Evolutionary conservation across 2,888 invertebrate species (phyloP), one percentile per base, ranked within the genome.

Genomic region (Pilophorus perplexus): DNA sequence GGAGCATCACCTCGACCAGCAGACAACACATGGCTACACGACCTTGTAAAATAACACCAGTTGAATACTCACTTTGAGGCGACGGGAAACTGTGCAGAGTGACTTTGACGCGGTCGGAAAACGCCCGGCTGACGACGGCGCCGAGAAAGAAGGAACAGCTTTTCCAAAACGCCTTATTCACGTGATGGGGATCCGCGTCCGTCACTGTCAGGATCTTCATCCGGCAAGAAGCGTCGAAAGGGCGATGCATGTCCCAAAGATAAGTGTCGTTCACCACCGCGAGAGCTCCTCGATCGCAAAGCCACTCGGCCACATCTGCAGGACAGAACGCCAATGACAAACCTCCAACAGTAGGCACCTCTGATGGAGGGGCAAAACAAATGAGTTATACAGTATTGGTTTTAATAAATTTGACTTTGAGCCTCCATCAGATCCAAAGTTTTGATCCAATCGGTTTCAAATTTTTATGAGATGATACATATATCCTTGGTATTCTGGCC

Each of bases 241-340:
- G 96, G 71, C 86, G 83, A 75, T 95, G 91, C 89, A 98, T 90
- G 75, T 97, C 96, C 96, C 96, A 97, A 8, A 88, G 80, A 0
- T 82, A 78, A 60, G 85, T 80, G 1, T 87, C 88, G 75, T 96
- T 86, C 0, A 97, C 80, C 25, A 90, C 75, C 0, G 95, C 96
- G 22, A 97, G 75, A 0, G 87, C 93, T 54, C 90, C 86, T 66
- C 83, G 80, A 1, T 87, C 83, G 65, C 81, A 79, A 40, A 89
- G 81, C 74, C 84, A 83, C 75, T 92, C 88, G 46, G 84, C 82
- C 60, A 94, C 79, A 80, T 94, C 90, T 90, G 55, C 18, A n/a
- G n/a, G n/a, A n/a, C n/a, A 64, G 37, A 22, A n/a, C n/a, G n/a
- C n/a, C n/a, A n/a, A n/a, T n/a, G n/a, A n/a, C n/a, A n/a, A n/a